Evolutionary conservation across 2,113 vertebrate genomes (phyloP).

Genomic region (Todiramphus saurophagus): DNA sequence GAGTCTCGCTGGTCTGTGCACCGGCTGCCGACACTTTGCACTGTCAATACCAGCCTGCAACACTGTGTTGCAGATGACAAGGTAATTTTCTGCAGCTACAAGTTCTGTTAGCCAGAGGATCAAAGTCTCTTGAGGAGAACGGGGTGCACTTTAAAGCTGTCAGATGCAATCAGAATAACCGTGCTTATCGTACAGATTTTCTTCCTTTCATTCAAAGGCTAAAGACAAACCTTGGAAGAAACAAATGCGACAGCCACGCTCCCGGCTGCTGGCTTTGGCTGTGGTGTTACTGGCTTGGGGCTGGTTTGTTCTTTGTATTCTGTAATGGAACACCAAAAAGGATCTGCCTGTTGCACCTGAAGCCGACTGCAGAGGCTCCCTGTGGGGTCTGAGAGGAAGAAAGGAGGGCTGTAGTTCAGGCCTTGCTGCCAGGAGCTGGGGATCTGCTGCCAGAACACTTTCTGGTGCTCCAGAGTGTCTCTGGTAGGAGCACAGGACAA

Average conservation of each 20-base stretch:
- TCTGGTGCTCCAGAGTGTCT: accelerated
- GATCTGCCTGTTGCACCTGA: neutral
- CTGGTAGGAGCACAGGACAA: neutral
- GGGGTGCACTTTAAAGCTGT: slow-evolving; percentile 71
- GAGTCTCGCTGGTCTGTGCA: slow-evolving; percentile 64
- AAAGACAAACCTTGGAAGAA: neutral
- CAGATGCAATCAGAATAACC: slow-evolving; percentile 71
- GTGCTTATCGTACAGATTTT: slow-evolving; percentile 2
- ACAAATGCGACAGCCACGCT: neutral
- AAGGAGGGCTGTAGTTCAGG: neutral
- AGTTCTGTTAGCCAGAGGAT: slow-evolving; percentile 37
- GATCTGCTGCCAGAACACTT: neutral
- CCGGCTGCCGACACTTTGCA: slow-evolving; percentile 54
- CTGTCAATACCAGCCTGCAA: slow-evolving; percentile 47
- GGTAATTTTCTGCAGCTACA: slow-evolving; percentile 39
- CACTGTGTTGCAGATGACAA: slow-evolving; percentile 46
- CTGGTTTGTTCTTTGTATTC: neutral
- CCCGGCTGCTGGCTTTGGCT: neutral
- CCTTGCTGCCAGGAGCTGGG: neutral
- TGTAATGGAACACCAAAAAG: neutral
- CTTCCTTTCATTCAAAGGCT: neutral
- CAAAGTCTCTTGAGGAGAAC: slow-evolving; percentile 52
- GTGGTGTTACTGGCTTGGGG: neutral
- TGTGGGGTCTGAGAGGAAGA: neutral
- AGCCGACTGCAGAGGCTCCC: neutral